Evolutionary conservation across 2,888 invertebrate genomes (phyloP).

Genomic region (Dorcus parallelipipedus): DNA sequence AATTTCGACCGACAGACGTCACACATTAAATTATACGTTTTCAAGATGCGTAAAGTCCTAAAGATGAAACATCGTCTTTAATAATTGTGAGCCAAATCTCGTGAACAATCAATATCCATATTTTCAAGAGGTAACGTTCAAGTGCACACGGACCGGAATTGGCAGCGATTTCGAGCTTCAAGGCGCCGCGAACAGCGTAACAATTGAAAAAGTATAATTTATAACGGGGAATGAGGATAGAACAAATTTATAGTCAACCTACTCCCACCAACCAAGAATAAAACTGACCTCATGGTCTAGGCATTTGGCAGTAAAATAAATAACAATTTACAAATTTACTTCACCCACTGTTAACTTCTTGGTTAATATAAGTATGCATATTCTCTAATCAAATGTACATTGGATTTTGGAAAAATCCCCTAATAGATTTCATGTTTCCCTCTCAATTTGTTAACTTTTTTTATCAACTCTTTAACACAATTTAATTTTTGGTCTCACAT

Average conservation of each 20-base stretch:
- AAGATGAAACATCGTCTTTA: background rate
- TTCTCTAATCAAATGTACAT: too few relatives aligned
- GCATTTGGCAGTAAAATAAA: constrained; percentile 26
- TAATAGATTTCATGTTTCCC: too few relatives aligned
- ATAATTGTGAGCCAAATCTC: background rate
- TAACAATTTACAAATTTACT: constrained; percentile 20
- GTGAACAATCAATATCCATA: too few relatives aligned
- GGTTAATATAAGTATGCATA: background rate
- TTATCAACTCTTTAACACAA: too few relatives aligned
- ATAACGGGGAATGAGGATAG: constrained; percentile 15
- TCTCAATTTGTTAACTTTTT: too few relatives aligned
- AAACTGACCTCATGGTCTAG: constrained; percentile 42
- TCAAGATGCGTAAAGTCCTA: background rate
- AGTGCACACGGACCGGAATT: too few relatives aligned
- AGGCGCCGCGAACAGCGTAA: background rate
- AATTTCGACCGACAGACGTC: background rate
- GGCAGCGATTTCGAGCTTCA: background rate
- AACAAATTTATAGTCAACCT: constrained; percentile 18
- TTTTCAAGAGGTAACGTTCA: too few relatives aligned
- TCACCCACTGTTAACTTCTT: constrained; percentile 13
- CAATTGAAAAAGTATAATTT: constrained; percentile 12
- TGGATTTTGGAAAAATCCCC: too few relatives aligned
- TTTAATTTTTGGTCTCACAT: too few relatives aligned
- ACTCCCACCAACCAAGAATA: constrained; percentile 32
- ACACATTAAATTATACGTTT: background rate